Evolutionary conservation across 2,888 invertebrate species (phyloP), one percentile per base, ranked within the genome.

Genomic region (Lithophane leautieri): DNA sequence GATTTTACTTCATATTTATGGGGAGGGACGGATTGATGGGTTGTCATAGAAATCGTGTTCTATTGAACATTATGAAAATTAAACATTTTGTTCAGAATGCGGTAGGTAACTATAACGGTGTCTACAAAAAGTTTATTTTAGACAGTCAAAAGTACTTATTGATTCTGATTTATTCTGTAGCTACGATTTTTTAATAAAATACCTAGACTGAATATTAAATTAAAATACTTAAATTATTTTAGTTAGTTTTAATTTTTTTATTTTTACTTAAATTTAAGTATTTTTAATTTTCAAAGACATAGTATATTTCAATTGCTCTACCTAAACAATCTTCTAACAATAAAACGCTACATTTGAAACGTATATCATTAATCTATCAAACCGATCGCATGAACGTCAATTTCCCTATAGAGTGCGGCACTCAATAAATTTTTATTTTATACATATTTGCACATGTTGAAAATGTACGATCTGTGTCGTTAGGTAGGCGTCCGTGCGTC

Each of bases 401-500:
- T 78, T 82, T 86, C 76, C 79, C 70, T 69, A 78, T 78, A 76
- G 77, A 88, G 78, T 76, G 62, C 78, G 70, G 68, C 78, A 82
- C 81, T 84, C 85, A 86, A 86, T 85, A 84, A 87, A 86, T 82
- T 88, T 88, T 84, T 84, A 87, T 86, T 88, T 90, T 88, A 87
- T 86, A 89, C 89, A 86, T 87, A 91, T 91, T 92, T 91, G 89
- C 92, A 93, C 93, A 94, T 93, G 94, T 93, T 92, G 93, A 90
- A 93, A 94, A 93, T 91, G 93, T 92, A 91, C 90, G 92, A 91
- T 90, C 91, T 89, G 84, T 93, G 95, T 94, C 95, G 95, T 95
- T 95, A 95, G 94, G 93, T 95, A 95, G 96, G 96, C 96, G 96
- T 95, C 96, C 95, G 93, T 91, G 92, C 94, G 96, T 91, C 96